phyloP scores from a whole-genome alignment of 2,888 invertebrate genomes.

The Drosophila mayaguana region DNA sequence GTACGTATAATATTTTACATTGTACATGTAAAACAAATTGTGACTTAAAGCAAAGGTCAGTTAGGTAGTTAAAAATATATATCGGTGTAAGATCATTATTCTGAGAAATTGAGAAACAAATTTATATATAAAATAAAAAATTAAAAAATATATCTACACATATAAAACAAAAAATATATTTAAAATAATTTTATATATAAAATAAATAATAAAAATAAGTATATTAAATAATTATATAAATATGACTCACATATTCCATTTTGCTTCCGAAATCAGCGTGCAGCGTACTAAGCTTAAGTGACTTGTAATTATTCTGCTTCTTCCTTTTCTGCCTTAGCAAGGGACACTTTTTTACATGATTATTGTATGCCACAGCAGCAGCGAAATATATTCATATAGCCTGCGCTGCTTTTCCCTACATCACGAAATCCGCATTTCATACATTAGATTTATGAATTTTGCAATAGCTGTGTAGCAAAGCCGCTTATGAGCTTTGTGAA shows the following conservation, averaged over 20 bases:
- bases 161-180: background rate
- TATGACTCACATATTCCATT: too few relatives aligned
- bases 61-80: too few relatives aligned
- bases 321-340: background rate
- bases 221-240: too few relatives aligned
- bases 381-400: constrained; percentile 40
- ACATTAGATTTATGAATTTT: constrained; percentile 8
- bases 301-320: background rate
- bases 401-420: constrained; percentile 12
- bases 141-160: too few relatives aligned
- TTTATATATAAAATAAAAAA: too few relatives aligned
- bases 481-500: constrained; percentile 76
- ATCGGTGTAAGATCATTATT: too few relatives aligned
- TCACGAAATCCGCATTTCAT: constrained; percentile 13
- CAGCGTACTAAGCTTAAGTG: constrained; percentile 2
- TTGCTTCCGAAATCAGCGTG: background rate
- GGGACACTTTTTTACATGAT: constrained; percentile 1
- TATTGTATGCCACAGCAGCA: constrained; percentile 13
- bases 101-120: too few relatives aligned
- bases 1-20: too few relatives aligned
- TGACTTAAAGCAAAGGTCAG: too few relatives aligned
- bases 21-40: too few relatives aligned
- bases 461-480: constrained; percentile 60
- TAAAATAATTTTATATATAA: background rate
- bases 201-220: background rate